A percentile compares a stretch with the other conserved stretches of the same genome.
Conservation (phyloP, 2,113 vertebrate genomes). For the Sphyrna mokarran region DNA sequence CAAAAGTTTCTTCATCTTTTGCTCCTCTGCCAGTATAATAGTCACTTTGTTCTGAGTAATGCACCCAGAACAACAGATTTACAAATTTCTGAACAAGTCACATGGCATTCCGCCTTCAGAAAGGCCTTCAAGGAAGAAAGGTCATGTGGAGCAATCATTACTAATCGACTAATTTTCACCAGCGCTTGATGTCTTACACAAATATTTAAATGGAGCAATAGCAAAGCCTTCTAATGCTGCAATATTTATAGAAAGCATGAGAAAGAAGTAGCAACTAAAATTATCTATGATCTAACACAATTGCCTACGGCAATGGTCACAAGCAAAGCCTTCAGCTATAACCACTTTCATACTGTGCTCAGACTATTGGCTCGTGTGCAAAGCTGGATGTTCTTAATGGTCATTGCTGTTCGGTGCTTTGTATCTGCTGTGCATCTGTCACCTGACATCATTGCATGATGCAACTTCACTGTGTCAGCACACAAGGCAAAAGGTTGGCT, state of each 20-base stretch:
- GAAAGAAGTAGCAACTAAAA: neutral
- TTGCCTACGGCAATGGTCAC: neutral
- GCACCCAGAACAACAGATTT: neutral
- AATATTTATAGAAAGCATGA: neutral
- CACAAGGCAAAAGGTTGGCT: neutral
- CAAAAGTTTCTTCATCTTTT: constrained; percentile 10
- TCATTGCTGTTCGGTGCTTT: neutral
- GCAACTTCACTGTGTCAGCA: neutral
- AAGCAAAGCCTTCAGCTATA: neutral
- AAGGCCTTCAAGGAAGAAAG: neutral
- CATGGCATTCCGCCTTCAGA: neutral
- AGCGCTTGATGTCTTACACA: neutral
- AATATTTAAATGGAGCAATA: neutral
- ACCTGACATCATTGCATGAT: neutral
- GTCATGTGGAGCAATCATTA: neutral
- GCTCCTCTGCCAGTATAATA: neutral
- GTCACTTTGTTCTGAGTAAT: neutral
- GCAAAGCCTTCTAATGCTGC: neutral
- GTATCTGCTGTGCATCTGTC: neutral
- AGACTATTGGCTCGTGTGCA: too few species aligned
- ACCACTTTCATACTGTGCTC: neutral
- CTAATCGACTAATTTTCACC: neutral
- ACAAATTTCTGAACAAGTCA: neutral
- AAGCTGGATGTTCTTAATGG: neutral
- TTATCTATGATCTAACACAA: neutral